Evolutionary conservation across 2,888 invertebrate species (phyloP).

Genomic region (Rugalucina vietnamica): DNA sequence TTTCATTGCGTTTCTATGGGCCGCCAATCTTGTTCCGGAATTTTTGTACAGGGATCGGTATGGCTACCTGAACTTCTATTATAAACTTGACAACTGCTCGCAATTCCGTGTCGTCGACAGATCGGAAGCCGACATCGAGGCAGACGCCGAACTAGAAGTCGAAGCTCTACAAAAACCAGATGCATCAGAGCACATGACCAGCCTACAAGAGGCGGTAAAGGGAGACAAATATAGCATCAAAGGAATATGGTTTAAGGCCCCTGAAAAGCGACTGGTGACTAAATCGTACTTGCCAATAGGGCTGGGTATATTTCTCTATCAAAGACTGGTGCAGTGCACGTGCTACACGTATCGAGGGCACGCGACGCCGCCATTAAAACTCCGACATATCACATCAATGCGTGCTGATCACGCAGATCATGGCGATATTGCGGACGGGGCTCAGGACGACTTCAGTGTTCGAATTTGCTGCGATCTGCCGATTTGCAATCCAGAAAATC

Average conservation of each 20-base stretch:
- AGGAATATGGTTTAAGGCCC: conserved; percentile 11
- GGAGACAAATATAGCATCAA: not conserved
- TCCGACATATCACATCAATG: not conserved
- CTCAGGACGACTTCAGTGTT: not conserved
- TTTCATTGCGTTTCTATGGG: conserved; percentile 15
- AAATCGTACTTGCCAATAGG: conserved; percentile 24
- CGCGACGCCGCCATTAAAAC: not conserved
- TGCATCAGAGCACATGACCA: not conserved
- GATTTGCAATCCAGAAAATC: not conserved
- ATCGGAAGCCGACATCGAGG: not conserved
- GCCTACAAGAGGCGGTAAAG: not conserved
- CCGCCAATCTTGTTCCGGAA: conserved; percentile 15
- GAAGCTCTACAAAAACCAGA: not conserved
- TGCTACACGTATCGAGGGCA: conserved; percentile 25
- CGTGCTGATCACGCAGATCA: not conserved
- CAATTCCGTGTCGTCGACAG: not conserved
- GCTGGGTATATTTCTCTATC: not conserved
- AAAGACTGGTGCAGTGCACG: conserved; percentile 7
- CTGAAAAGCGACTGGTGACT: conserved; percentile 2
- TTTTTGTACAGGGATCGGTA: conserved; percentile 15
- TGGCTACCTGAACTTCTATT: conserved; percentile 2
- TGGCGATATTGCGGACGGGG: not conserved
- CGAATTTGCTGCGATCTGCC: conserved; percentile 15
- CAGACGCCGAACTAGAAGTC: not conserved
- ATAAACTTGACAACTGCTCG: not conserved